These are phyloP conservation scores for Chionodraco myersi DNA, from an alignment of 2,113 vertebrate species.

Conservation along the genomic window DNA sequence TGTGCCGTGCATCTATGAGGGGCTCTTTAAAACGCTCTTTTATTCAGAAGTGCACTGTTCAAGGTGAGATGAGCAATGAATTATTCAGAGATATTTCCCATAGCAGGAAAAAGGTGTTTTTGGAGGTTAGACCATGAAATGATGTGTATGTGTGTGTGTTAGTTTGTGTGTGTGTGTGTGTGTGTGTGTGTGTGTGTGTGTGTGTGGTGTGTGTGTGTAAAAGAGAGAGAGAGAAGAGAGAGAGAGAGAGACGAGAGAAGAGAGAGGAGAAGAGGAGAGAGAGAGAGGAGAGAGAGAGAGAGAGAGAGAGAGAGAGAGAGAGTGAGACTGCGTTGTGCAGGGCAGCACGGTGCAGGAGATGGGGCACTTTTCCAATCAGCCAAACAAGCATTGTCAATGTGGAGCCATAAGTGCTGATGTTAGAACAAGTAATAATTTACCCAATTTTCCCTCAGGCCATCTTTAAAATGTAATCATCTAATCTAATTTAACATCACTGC, in stretches of 20 bases:
- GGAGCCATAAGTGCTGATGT: conserved; percentile 65
- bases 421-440: conserved; percentile 65
- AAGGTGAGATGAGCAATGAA: conserved; percentile 80
- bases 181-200: conserved; percentile 22
- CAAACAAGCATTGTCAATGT: conserved; percentile 64
- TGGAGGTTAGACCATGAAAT: conserved; percentile 73
- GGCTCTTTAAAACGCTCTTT: conserved; percentile 77
- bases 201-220: too few species aligned
- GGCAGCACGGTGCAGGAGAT: conserved; percentile 55
- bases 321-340: conserved; percentile 52
- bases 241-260: conserved; percentile 24
- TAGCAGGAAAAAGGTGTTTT: conserved; percentile 74
- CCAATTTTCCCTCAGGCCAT: conserved; percentile 54
- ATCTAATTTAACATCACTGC: conserved; percentile 68
- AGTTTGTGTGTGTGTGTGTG: conserved; percentile 29
- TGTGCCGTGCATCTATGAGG: conserved; percentile 59
- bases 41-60: conserved; percentile 75
- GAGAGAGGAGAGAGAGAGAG: conserved; percentile 20
- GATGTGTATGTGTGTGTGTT: conserved; percentile 31
- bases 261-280: conserved; percentile 40
- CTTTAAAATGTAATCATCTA: conserved; percentile 72
- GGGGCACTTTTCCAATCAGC: conserved; percentile 61
- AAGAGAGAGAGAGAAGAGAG: conserved; percentile 22
- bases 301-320: conserved; percentile 36
- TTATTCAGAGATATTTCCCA: conserved; percentile 79